Evolutionary conservation across 2,797 vertebrate species (phyloP).

Genomic region (Enteromius argenteus): DNA sequence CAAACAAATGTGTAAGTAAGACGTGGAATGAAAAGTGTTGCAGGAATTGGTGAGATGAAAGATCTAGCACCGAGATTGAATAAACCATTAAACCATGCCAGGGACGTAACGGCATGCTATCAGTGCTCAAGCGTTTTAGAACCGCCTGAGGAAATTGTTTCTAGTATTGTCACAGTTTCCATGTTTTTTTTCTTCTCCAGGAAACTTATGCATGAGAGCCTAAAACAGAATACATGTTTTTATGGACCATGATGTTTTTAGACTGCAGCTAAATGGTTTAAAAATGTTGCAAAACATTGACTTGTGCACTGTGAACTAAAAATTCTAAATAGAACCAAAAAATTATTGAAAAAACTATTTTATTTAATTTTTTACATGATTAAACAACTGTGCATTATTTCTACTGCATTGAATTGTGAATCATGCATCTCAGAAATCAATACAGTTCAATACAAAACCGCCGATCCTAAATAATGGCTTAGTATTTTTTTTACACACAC

Average conservation of each 20-base stretch:
- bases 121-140: slow-evolving; percentile 76
- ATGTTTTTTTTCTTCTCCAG: slow-evolving; percentile 72
- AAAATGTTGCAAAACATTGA: slow-evolving; percentile 61
- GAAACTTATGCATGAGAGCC: slow-evolving; percentile 75
- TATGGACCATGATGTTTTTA: slow-evolving; percentile 75
- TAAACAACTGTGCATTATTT: neutral
- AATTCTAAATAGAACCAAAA: neutral
- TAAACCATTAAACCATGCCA: slow-evolving; percentile 56
- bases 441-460: neutral
- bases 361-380: neutral
- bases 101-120: slow-evolving; percentile 74
- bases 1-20: slow-evolving; percentile 47
- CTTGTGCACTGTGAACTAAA: neutral
- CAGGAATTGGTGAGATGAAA: slow-evolving; percentile 71
- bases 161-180: slow-evolving; percentile 83
- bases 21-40: slow-evolving; percentile 68
- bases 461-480: slow-evolving; percentile 11
- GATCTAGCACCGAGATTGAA: slow-evolving; percentile 68
- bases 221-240: slow-evolving; percentile 76
- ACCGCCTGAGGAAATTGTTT: slow-evolving; percentile 75
- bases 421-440: neutral
- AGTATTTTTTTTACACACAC: neutral
- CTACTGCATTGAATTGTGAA: neutral
- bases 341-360: neutral
- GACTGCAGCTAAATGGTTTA: slow-evolving; percentile 71